phyloP scores from a whole-genome alignment of 1,140 invertebrate species.

The Panulirus ornatus region DNA sequence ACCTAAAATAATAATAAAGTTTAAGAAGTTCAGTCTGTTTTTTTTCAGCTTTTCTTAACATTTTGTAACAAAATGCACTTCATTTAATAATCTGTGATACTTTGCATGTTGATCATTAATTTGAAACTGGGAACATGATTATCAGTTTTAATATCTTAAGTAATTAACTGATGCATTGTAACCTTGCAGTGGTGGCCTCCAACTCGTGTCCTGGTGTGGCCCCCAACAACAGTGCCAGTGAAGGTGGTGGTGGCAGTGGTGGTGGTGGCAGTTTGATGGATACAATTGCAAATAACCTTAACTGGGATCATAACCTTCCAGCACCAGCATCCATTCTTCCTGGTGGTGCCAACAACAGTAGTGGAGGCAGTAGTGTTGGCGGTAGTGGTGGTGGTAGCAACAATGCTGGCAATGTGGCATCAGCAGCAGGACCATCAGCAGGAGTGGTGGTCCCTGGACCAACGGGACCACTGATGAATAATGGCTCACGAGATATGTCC shows the following conservation, averaged over 20 bases:
- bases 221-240: conserved; percentile 41
- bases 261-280: not conserved
- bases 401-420: conserved; percentile 12
- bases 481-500: conserved; percentile 87
- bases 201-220: not conserved
- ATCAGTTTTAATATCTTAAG: not conserved
- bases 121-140: not conserved
- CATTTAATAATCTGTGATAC: not conserved
- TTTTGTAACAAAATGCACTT: conserved; percentile 1
- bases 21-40: not conserved
- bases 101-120: conserved; percentile 18
- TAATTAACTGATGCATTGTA: conserved; percentile 4
- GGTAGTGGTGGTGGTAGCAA: conserved; percentile 13
- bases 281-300: not conserved
- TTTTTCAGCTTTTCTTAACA: not conserved
- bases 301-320: not conserved
- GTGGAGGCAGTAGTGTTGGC: conserved; percentile 6
- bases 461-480: conserved; percentile 81
- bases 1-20: no score
- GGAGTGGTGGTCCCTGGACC: conserved; percentile 66
- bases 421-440: conserved; percentile 57
- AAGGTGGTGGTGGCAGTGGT: conserved; percentile 19
- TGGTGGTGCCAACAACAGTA: conserved; percentile 49
- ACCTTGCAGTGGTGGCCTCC: conserved; percentile 26
- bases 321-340: conserved; percentile 56